These are phyloP conservation scores for Cliona cf. orientalis DNA, from an alignment of 37 sponge, comb jelly and placozoan species.

Conservation along the genomic window DNA sequence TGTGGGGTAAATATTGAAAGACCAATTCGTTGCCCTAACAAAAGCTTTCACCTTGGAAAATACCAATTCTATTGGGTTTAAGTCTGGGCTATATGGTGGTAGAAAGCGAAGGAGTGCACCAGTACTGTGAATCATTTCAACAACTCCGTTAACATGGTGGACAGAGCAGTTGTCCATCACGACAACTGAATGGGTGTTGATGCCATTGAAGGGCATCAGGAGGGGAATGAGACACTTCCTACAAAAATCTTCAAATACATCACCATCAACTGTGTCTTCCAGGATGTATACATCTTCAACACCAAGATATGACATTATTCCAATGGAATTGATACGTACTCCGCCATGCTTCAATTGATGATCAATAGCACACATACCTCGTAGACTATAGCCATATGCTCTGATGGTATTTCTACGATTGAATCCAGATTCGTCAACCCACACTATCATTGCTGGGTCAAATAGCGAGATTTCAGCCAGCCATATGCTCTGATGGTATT, in stretches of 20 bases:
- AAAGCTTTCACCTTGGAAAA: slow-evolving; percentile 24
- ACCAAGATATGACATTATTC: not conserved
- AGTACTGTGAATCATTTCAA: not conserved
- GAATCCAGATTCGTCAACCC: slow-evolving; percentile 26
- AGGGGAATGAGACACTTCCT: slow-evolving; percentile 15
- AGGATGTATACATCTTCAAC: slow-evolving; percentile 32
- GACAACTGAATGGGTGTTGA: slow-evolving; percentile 23
- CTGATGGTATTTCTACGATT: slow-evolving; percentile 6
- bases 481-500: slow-evolving; percentile 18
- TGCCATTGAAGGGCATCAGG: slow-evolving; percentile 38
- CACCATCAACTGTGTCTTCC: slow-evolving; percentile 26
- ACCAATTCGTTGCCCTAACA: not conserved
- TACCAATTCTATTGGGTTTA: slow-evolving; percentile 30
- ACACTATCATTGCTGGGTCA: not conserved
- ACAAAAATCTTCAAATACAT: slow-evolving; percentile 18
- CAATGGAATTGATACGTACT: not conserved
- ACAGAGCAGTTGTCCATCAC: slow-evolving; percentile 22
- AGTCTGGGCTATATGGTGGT: slow-evolving; percentile 30
- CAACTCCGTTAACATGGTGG: slow-evolving; percentile 17
- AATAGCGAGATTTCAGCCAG: not conserved
- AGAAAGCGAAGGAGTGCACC: slow-evolving; percentile 29
- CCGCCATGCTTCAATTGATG: not conserved
- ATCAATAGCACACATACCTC: slow-evolving; percentile 4
- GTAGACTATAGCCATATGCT: slow-evolving; percentile 21
- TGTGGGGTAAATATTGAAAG: not conserved